These are phyloP conservation scores for Holacanthella duospinosa DNA, from an alignment of 2,888 invertebrate genomes.

Conservation along the genomic window DNA sequence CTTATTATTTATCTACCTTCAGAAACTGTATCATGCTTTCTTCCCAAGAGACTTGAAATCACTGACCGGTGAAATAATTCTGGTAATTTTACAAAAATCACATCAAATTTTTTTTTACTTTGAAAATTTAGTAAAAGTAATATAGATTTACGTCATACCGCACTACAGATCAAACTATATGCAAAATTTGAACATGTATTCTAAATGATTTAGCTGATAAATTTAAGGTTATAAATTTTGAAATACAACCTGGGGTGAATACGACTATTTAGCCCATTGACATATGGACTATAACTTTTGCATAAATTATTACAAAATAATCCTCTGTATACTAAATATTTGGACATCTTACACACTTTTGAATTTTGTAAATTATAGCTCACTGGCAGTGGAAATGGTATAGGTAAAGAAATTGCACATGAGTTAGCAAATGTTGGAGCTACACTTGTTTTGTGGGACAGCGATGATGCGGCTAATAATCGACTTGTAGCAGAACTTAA, in stretches of 20 bases:
- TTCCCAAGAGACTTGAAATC: not conserved
- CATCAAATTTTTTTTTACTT: too few relatives aligned
- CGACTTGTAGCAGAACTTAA: not conserved
- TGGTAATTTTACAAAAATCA: too few relatives aligned
- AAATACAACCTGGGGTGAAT: too few relatives aligned
- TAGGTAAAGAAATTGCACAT: constrained; percentile 64
- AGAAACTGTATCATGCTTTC: not conserved
- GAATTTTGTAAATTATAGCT: constrained; percentile 51
- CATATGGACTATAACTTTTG: too few relatives aligned
- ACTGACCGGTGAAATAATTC: not conserved
- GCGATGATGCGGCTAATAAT: constrained; percentile 17
- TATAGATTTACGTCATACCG: too few relatives aligned
- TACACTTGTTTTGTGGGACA: constrained; percentile 56
- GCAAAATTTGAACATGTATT: too few relatives aligned
- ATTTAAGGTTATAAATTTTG: too few relatives aligned
- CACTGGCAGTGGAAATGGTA: constrained; percentile 75
- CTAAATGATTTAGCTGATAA: too few relatives aligned
- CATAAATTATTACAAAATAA: too few relatives aligned
- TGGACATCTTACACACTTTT: not conserved
- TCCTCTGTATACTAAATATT: not conserved
- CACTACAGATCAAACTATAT: too few relatives aligned
- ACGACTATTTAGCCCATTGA: too few relatives aligned
- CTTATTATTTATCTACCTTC: not conserved
- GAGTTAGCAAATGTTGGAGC: constrained; percentile 59
- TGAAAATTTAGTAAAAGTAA: too few relatives aligned